These are phyloP conservation scores for Hyphantria cunea DNA, from an alignment of 1,140 invertebrate genomes.

Conservation along the genomic window DNA sequence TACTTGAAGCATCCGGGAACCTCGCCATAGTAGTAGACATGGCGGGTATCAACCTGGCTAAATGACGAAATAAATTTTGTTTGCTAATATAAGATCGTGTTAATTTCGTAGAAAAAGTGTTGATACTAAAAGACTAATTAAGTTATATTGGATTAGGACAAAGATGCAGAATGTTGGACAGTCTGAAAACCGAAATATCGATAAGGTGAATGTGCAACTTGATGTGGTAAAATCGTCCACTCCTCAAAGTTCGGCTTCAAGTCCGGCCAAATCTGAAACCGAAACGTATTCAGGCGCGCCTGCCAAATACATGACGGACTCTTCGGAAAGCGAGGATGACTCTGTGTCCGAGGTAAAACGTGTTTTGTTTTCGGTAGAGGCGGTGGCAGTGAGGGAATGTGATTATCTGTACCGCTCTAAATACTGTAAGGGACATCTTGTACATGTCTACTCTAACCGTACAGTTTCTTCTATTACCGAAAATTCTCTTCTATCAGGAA, in stretches of 20 bases:
- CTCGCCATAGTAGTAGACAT: constrained; percentile 86
- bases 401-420: constrained; percentile 80
- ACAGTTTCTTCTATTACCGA: constrained; percentile 57
- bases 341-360: constrained; percentile 94
- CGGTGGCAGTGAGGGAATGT: constrained; percentile 79
- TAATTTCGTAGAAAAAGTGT: constrained; percentile 81
- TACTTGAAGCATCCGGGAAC: constrained; percentile 83
- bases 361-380: constrained; percentile 80
- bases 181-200: constrained; percentile 90
- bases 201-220: constrained; percentile 85
- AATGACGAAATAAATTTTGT: constrained; percentile 85
- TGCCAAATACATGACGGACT: constrained; percentile 92
- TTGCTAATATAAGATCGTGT: constrained; percentile 81
- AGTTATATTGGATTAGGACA: constrained; percentile 86
- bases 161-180: constrained; percentile 95
- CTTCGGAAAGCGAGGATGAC: constrained; percentile 95
- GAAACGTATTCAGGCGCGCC: constrained; percentile 89
- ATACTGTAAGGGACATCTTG: constrained; percentile 81
- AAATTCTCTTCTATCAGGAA: constrained; percentile 45
- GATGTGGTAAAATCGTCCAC: constrained; percentile 82
- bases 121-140: constrained; percentile 80
- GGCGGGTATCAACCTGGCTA: constrained; percentile 87
- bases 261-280: constrained; percentile 89
- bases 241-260: constrained; percentile 81
- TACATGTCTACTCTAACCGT: constrained; percentile 65